Conservation (phyloP, 2,113 vertebrate genomes). For the Brienomyrus longianalis region DNA sequence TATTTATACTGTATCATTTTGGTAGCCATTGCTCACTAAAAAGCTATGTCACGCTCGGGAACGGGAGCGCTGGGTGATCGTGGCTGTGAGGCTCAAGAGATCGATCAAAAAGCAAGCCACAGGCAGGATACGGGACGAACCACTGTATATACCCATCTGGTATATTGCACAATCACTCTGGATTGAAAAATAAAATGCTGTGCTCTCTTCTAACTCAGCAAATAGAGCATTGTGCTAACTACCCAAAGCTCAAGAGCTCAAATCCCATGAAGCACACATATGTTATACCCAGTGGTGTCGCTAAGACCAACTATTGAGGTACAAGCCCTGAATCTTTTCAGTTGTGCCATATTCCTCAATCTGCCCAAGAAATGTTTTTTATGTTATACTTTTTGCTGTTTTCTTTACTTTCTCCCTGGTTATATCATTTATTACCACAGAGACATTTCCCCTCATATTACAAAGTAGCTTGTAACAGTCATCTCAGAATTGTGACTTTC, state of each 20-base stretch:
- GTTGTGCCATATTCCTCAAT: background rate
- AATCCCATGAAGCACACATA: background rate
- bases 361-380: background rate
- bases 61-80: no score
- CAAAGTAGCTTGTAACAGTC: background rate
- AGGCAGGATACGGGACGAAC: no score
- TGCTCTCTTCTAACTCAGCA: background rate
- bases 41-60: no score
- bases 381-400: background rate
- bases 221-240: no score
- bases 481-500: background rate
- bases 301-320: background rate
- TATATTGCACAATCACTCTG: background rate
- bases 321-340: no score
- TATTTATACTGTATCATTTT: no score
- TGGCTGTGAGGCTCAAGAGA: no score
- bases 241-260: background rate
- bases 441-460: background rate
- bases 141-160: background rate
- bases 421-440: background rate
- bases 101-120: no score
- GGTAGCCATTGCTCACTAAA: no score
- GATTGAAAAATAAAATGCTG: background rate
- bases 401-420: background rate
- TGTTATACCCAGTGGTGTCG: no score